phyloP scores from a whole-genome alignment of 2,888 invertebrate genomes.

The Platycheirus rosarum region DNA sequence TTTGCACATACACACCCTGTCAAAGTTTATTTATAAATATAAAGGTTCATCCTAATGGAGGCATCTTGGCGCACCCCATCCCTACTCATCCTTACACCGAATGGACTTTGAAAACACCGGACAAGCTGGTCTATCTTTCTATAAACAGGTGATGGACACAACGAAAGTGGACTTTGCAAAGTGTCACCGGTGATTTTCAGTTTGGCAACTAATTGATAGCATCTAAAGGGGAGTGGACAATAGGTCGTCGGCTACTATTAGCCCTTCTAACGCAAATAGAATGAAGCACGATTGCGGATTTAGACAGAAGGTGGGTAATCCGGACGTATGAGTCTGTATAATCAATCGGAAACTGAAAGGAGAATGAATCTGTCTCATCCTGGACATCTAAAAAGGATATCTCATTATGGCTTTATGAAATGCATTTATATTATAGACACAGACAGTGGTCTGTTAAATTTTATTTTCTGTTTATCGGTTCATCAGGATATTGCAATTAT shows the following conservation, averaged over 20 bases:
- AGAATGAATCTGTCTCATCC: not conserved
- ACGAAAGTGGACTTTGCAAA: conserved; percentile 48
- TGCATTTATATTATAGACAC: conserved; percentile 14
- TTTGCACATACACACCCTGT: conserved; percentile 14
- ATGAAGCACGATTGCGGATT: conserved; percentile 25
- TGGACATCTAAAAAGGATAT: not conserved
- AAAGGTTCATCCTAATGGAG: conserved; percentile 62
- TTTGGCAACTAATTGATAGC: conserved; percentile 50
- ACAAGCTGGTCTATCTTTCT: not conserved
- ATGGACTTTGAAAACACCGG: conserved; percentile 20
- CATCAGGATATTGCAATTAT: conserved; percentile 33
- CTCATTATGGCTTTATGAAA: conserved; percentile 11
- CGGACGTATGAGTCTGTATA: conserved; percentile 1
- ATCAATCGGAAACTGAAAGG: conserved; percentile 34
- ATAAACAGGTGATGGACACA: conserved; percentile 25
- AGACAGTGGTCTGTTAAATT: conserved; percentile 23
- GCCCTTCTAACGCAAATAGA: conserved; percentile 4
- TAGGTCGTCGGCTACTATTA: conserved; percentile 9
- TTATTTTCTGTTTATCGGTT: conserved; percentile 18
- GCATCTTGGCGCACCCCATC: conserved; percentile 35
- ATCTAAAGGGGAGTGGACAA: not conserved
- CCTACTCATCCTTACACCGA: conserved; percentile 25
- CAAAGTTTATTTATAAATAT: conserved; percentile 57
- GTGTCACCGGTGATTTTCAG: conserved; percentile 58
- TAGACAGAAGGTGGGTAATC: conserved; percentile 6